A percentile compares a stretch with the other conserved stretches of the same genome.
Evolutionary conservation across 2,797 vertebrate species (phyloP).

Genomic region (Onychomys arenicola): DNA sequence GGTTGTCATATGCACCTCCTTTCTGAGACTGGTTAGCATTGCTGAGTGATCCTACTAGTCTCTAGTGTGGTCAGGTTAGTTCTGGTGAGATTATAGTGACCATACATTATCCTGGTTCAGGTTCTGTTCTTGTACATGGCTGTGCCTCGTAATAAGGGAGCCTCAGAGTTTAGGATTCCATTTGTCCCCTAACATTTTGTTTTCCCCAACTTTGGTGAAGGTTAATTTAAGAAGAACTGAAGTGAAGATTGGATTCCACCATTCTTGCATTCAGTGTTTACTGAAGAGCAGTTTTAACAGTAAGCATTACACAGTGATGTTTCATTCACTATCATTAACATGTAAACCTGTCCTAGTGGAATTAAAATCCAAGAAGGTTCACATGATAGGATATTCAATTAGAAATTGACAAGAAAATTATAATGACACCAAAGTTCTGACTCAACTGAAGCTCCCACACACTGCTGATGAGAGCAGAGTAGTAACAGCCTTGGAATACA

Average conservation of each 20-base stretch:
- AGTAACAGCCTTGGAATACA: background rate
- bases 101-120: background rate
- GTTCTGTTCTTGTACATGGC: background rate
- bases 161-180: background rate
- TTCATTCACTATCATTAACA: background rate
- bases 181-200: background rate
- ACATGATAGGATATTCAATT: background rate
- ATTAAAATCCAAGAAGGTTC: background rate
- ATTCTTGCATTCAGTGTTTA: constrained; percentile 9
- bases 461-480: background rate
- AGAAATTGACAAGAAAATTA: constrained; percentile 6
- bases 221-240: background rate
- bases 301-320: background rate
- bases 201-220: background rate
- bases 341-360: background rate
- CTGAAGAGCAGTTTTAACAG: constrained; percentile 17
- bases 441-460: background rate
- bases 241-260: background rate
- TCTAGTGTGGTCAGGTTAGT: background rate
- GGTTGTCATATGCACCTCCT: background rate
- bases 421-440: background rate
- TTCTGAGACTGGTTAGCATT: background rate
- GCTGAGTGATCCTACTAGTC: background rate
- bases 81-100: background rate
- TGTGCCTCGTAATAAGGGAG: background rate